These are phyloP conservation scores for Camelus dromedarius DNA, from an alignment of 2,113 vertebrate genomes.

Conservation along the genomic window DNA sequence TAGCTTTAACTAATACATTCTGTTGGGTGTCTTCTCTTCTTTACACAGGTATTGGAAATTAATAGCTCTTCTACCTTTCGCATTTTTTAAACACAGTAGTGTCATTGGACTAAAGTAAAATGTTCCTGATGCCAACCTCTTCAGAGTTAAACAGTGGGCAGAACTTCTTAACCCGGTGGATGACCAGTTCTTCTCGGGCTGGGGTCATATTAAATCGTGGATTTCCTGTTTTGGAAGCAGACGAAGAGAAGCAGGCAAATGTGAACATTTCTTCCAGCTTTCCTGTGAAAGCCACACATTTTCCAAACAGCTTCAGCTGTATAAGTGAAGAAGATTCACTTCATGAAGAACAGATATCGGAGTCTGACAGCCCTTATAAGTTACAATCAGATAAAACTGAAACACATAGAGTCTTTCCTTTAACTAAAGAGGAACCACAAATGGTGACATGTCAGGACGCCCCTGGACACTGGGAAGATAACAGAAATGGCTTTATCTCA, in stretches of 20 bases:
- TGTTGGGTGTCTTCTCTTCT: constrained; percentile 67
- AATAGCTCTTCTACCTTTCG: constrained; percentile 36
- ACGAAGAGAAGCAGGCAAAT: constrained; percentile 67
- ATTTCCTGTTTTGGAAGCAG: constrained; percentile 84
- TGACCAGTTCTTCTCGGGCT: constrained; percentile 89
- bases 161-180: constrained; percentile 90
- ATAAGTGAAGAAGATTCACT: constrained; percentile 87
- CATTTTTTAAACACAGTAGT: constrained; percentile 24
- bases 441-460: constrained; percentile 52
- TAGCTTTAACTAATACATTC: constrained; percentile 59
- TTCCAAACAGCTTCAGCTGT: constrained; percentile 89
- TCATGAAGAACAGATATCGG: constrained; percentile 73
- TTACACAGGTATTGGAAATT: constrained; percentile 74
- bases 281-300: constrained; percentile 83
- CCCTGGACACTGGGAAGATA: constrained; percentile 11
- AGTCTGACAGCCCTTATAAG: constrained; percentile 39
- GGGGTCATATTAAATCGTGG: constrained; percentile 91
- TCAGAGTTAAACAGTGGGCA: constrained; percentile 86
- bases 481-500: constrained; percentile 51
- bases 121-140: constrained; percentile 90
- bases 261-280: constrained; percentile 81
- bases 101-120: constrained; percentile 44
- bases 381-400: constrained; percentile 63
- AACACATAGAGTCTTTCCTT: not conserved
- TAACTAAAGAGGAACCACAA: constrained; percentile 52